A percentile compares a stretch with the other conserved stretches of the same genome.
Evolutionary conservation across 1,140 invertebrate species (phyloP).

Genomic region (Acromyrmex heyeri): DNA sequence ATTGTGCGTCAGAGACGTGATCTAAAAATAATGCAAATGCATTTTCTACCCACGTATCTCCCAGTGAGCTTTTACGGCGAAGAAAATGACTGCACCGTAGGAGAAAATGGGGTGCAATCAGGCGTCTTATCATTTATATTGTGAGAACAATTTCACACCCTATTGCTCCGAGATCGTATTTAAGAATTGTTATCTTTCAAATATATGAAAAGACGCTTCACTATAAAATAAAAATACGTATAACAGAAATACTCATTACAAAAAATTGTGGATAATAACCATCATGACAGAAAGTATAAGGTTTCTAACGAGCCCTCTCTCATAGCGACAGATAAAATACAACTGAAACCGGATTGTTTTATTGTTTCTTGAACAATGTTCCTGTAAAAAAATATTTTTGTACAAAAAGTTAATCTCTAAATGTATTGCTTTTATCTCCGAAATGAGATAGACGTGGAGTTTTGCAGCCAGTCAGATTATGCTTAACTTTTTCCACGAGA

Average conservation of each 20-base stretch:
- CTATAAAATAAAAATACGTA: neutral
- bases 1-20: constrained; percentile 46
- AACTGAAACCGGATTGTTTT: neutral
- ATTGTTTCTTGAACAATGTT: neutral
- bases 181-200: constrained; percentile 15
- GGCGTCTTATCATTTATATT: constrained; percentile 35
- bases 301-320: neutral
- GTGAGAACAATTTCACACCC: constrained; percentile 34
- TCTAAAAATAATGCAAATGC: constrained; percentile 47
- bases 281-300: neutral
- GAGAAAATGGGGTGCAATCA: constrained; percentile 27
- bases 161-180: neutral
- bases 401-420: constrained; percentile 30
- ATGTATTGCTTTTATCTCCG: constrained; percentile 25
- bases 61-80: constrained; percentile 19
- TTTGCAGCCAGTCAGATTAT: constrained; percentile 25
- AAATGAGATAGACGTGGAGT: neutral
- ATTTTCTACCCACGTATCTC: constrained; percentile 30
- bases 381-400: neutral
- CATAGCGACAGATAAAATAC: neutral
- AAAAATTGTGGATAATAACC: neutral
- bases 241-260: neutral
- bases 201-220: neutral
- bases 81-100: constrained; percentile 1
- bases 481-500: neutral